These are phyloP conservation scores for Apoda limacodes DNA, from an alignment of 2,888 invertebrate genomes.

Conservation along the genomic window DNA sequence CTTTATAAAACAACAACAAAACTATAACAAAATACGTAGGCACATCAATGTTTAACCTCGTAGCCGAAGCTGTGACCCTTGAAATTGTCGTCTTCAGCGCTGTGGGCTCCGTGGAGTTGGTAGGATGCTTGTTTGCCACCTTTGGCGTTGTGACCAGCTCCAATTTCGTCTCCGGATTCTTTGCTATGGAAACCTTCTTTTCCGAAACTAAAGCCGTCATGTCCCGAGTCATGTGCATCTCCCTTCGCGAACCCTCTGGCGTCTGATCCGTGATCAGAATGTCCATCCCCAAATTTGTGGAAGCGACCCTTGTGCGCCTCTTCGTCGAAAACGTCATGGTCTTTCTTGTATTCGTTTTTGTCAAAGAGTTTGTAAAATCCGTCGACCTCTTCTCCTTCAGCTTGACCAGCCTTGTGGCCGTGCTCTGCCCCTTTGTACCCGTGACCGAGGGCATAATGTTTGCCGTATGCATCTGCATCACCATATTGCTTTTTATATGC, in stretches of 20 bases:
- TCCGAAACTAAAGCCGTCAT: constrained; percentile 55
- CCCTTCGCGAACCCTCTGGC: constrained; percentile 67
- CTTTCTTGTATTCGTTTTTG: constrained; percentile 79
- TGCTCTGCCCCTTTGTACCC: constrained; percentile 65
- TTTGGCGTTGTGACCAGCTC: constrained; percentile 59
- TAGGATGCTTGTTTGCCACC: constrained; percentile 59
- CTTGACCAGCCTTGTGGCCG: constrained; percentile 61
- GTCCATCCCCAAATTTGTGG: constrained; percentile 66
- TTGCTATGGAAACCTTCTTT: constrained; percentile 64
- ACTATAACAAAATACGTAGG: constrained; percentile 36
- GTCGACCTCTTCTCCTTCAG: constrained; percentile 72
- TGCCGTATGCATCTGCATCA: constrained; percentile 57
- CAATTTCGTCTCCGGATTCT: constrained; percentile 49
- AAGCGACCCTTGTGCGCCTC: constrained; percentile 70
- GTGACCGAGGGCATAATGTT: constrained; percentile 59
- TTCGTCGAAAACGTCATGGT: constrained; percentile 77
- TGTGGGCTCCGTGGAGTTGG: constrained; percentile 59
- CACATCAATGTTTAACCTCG: constrained; percentile 41
- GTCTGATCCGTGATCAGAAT: constrained; percentile 59
- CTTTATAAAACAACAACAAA: constrained; percentile 47
- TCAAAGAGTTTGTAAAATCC: constrained; percentile 77
- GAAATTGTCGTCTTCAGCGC: constrained; percentile 34
- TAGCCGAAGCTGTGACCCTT: constrained; percentile 58
- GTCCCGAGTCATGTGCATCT: constrained; percentile 60
- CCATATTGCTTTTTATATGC: constrained; percentile 64